These are phyloP conservation scores for Anseranas semipalmata DNA, from an alignment of 2,113 vertebrate species.

Conservation along the genomic window DNA sequence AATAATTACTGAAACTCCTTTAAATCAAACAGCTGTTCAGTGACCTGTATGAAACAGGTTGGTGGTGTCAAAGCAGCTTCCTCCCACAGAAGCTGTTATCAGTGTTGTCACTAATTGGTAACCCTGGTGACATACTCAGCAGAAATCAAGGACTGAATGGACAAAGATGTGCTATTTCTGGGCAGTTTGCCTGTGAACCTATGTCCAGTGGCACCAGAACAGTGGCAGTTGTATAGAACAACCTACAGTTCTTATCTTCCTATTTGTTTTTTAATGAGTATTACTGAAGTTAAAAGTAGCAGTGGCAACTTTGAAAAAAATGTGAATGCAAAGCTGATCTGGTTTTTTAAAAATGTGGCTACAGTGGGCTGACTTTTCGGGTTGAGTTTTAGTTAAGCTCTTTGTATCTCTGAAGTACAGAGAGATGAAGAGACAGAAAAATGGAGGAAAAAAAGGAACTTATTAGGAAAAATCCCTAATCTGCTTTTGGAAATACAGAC, in stretches of 20 bases:
- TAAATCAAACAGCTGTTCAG: not conserved
- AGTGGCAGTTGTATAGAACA: not conserved
- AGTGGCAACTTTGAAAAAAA: not conserved
- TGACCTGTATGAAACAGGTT: not conserved
- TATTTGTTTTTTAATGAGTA: not conserved
- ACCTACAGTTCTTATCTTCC: not conserved
- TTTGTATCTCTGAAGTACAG: not conserved
- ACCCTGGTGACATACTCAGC: not conserved
- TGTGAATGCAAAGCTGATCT: not conserved
- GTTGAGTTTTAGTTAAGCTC: not conserved
- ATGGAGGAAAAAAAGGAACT: not conserved
- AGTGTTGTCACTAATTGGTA: not conserved
- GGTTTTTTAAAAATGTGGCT: not conserved
- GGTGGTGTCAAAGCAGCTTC: not conserved
- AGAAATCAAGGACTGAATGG: not conserved
- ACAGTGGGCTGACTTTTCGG: not conserved
- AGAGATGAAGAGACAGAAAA: not conserved
- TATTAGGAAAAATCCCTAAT: not conserved
- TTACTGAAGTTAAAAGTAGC: not conserved
- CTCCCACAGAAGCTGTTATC: not conserved
- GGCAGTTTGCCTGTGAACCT: not conserved
- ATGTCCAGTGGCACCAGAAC: not conserved
- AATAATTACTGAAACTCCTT: not conserved
- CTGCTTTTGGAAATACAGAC: not conserved
- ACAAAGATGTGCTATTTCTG: not conserved